Evolutionary conservation across 1,140 invertebrate genomes (phyloP).

Genomic region (Paraescarpia echinospica): DNA sequence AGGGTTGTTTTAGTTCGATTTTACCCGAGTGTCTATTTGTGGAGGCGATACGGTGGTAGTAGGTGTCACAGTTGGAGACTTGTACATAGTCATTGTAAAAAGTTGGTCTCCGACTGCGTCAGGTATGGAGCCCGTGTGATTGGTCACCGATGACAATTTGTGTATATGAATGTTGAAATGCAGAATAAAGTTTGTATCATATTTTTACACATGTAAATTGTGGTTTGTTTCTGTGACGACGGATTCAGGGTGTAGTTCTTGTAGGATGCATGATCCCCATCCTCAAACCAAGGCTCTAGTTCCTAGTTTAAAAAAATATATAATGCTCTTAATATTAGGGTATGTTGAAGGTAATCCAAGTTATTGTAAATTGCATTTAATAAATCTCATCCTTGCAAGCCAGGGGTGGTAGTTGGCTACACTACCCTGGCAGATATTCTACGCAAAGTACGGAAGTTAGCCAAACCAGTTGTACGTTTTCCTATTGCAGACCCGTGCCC

Average conservation of each 20-base stretch:
- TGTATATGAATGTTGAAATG: conserved; percentile 1
- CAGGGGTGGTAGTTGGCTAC: no score
- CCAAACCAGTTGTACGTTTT: no score
- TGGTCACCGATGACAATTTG: not conserved
- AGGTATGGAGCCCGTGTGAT: not conserved
- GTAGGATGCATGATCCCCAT: not conserved
- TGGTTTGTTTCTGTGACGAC: not conserved
- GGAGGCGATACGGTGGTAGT: not conserved
- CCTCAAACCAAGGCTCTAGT: no score
- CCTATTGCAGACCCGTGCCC: no score
- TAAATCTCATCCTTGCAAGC: no score
- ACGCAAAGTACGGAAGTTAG: no score
- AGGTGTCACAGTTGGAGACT: not conserved
- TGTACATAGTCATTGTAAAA: not conserved
- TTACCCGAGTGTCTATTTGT: not conserved
- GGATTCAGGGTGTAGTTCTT: not conserved
- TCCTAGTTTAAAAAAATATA: no score
- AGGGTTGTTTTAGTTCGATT: not conserved
- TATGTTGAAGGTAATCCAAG: no score
- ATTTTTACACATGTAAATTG: conserved; percentile 6
- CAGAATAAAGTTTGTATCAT: conserved; percentile 1
- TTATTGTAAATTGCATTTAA: no score
- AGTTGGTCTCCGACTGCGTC: not conserved
- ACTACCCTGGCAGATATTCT: no score
- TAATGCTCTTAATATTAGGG: no score